phyloP scores from a whole-genome alignment of 2,797 vertebrate genomes.

The Gorsachius magnificus region DNA sequence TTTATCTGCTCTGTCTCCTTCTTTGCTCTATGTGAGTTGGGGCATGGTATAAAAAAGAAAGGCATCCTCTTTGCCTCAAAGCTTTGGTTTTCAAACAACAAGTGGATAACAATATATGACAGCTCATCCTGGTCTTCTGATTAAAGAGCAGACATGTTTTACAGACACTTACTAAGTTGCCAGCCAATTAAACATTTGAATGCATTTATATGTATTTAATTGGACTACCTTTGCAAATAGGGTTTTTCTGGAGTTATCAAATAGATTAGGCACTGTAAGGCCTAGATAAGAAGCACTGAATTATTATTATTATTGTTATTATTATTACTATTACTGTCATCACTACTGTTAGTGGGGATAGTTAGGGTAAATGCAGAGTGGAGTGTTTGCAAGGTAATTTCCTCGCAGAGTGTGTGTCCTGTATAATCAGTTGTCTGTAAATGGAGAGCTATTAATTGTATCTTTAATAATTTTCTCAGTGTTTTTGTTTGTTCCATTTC shows the following conservation, averaged over 20 bases:
- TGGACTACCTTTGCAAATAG: not conserved
- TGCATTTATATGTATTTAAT: not conserved
- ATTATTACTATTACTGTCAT: not conserved
- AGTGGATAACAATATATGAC: constrained; percentile 14
- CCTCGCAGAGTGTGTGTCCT: not conserved
- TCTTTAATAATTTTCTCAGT: not conserved
- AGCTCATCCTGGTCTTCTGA: constrained; percentile 32
- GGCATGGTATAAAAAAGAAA: not conserved
- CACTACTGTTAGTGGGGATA: not conserved
- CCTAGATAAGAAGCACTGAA: not conserved
- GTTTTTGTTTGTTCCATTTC: not conserved
- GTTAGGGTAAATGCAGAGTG: not conserved
- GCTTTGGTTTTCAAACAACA: constrained; percentile 10
- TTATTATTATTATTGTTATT: not conserved
- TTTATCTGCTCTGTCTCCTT: not conserved
- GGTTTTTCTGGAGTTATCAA: not conserved
- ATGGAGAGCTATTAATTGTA: not conserved
- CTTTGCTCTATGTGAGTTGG: not conserved
- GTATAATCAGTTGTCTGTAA: not conserved
- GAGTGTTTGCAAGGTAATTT: not conserved
- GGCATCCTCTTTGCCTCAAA: not conserved
- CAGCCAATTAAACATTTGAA: constrained; percentile 35
- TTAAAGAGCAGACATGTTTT: constrained; percentile 34
- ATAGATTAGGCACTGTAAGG: not conserved
- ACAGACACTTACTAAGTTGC: not conserved